Percentiles rank a stretch among this genome's conserved stretches.
These are phyloP conservation scores for Agrilus cyanescens DNA, from an alignment of 2,888 invertebrate genomes.

Conservation along the genomic window DNA sequence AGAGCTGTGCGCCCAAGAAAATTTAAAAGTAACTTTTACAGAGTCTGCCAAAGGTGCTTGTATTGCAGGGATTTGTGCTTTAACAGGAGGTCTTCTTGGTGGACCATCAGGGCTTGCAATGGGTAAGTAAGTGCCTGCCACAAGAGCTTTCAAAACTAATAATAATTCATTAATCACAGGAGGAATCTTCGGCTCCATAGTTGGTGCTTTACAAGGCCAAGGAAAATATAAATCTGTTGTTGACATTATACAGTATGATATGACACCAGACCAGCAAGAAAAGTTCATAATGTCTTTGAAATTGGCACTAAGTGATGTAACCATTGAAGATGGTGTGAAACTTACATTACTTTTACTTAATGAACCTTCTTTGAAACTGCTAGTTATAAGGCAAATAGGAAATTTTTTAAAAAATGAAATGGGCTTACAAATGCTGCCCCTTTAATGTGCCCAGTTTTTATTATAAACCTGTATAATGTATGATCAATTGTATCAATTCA, in stretches of 20 bases:
- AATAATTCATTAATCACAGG: conserved; percentile 18
- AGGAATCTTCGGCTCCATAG: conserved; percentile 26
- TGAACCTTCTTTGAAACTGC: conserved; percentile 17
- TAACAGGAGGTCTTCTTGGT: conserved; percentile 28
- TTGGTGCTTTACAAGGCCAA: conserved; percentile 20
- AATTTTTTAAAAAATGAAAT: conserved; percentile 24
- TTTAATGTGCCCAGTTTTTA: too few species aligned
- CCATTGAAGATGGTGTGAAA: conserved; percentile 20
- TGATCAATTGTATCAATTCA: too few species aligned
- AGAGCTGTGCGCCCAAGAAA: conserved; percentile 26
- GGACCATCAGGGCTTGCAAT: conserved; percentile 32
- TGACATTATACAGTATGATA: conserved; percentile 24
- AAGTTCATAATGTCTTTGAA: conserved; percentile 19
- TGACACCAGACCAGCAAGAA: conserved; percentile 24
- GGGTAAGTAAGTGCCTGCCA: conserved; percentile 22
- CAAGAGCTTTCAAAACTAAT: conserved; percentile 3
- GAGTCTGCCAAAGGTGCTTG: conserved; percentile 30
- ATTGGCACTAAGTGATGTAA: conserved; percentile 17
- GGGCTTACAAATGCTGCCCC: conserved; percentile 5
- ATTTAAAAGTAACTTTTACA: conserved; percentile 26
- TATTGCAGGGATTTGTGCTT: conserved; percentile 26
- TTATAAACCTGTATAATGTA: too few species aligned
- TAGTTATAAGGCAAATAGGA: conserved; percentile 17
- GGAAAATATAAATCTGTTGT: conserved; percentile 29
- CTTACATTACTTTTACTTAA: conserved; percentile 20